Conservation (phyloP, 2,888 invertebrate species). For the Ormyrus rosae region DNA sequence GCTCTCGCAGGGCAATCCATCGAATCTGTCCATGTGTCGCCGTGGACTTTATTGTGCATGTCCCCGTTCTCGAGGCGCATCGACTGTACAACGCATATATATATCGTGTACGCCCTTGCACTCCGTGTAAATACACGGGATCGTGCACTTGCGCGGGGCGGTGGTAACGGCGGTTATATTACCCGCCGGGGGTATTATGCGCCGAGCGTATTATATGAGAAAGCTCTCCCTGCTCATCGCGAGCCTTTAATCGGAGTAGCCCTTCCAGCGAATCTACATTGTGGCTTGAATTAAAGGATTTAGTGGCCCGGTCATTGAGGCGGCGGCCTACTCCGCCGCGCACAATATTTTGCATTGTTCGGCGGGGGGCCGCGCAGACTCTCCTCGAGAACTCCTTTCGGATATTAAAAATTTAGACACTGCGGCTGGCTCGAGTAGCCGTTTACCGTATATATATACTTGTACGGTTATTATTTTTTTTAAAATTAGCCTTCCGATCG, state of each 20-base stretch:
- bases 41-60: neutral
- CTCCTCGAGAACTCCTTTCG: too few relatives aligned
- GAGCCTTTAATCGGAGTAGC: conserved; percentile 39
- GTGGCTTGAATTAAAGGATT: conserved; percentile 45
- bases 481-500: too few relatives aligned
- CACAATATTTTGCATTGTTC: too few relatives aligned
- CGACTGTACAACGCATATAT: neutral
- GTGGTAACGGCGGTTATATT: neutral
- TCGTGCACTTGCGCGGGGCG: neutral
- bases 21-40: neutral
- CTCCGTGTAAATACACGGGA: conserved; percentile 2
- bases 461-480: neutral
- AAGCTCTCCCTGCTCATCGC: conserved; percentile 13
- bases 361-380: too few relatives aligned
- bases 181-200: conserved; percentile 1
- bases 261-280: conserved; percentile 17
- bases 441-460: neutral
- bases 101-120: neutral
- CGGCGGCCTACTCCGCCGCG: too few relatives aligned
- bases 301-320: too few relatives aligned
- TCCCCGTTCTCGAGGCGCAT: neutral
- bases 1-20: neutral
- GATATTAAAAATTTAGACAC: too few relatives aligned
- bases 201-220: conserved; percentile 30
- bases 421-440: too few relatives aligned